Percentiles rank a stretch among this genome's conserved stretches.
phyloP scores from a whole-genome alignment of 2,797 vertebrate genomes.

The Anabacerthia variegaticeps region DNA sequence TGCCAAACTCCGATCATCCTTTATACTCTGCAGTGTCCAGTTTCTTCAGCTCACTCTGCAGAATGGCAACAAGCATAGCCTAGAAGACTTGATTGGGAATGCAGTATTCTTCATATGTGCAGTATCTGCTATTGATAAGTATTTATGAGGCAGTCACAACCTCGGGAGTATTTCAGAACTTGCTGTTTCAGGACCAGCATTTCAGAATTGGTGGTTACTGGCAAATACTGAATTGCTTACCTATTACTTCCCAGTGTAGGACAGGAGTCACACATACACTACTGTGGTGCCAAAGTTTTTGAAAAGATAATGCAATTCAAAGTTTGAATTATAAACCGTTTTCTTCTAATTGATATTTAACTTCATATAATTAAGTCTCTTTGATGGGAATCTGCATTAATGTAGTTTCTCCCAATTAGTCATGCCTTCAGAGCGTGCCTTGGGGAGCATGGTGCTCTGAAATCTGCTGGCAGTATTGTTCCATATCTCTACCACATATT shows the following conservation, averaged over 20 bases:
- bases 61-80: background rate
- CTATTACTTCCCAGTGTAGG: background rate
- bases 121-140: background rate
- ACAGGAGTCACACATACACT: background rate
- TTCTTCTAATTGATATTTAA: slow-evolving; percentile 14
- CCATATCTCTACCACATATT: background rate
- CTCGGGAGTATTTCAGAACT: background rate
- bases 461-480: background rate
- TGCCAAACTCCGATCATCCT: background rate
- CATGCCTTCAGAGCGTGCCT: background rate
- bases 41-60: background rate
- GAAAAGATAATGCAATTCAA: background rate
- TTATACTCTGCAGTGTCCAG: background rate
- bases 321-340: background rate
- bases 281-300: background rate
- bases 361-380: background rate
- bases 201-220: background rate
- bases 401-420: background rate
- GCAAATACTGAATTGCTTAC: background rate
- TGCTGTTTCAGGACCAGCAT: background rate
- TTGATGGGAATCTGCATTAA: background rate
- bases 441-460: background rate
- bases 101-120: background rate
- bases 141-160: background rate
- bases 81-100: background rate